Percentiles rank a stretch among this genome's conserved stretches.
phyloP scores from a whole-genome alignment of 1,140 invertebrate species.

The Amyelois transitella region DNA sequence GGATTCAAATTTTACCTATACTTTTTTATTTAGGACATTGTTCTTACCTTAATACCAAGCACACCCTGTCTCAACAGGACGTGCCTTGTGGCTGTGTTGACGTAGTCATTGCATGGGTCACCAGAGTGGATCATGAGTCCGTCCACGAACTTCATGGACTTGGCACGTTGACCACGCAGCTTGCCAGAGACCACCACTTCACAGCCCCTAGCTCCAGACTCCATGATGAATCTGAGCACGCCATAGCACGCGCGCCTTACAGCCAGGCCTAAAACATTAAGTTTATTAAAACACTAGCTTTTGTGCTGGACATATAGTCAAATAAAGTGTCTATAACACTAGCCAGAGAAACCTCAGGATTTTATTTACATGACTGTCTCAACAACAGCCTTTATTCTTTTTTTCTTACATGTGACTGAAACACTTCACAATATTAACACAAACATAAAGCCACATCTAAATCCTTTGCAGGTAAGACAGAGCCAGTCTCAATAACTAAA shows the following conservation, averaged over 20 bases:
- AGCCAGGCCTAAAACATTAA: slow-evolving; percentile 72
- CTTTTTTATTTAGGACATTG: background rate
- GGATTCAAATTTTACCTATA: too few species aligned
- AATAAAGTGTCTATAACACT: too few species aligned
- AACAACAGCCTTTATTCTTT: too few species aligned
- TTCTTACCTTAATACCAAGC: slow-evolving; percentile 85
- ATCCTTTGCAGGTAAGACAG: too few species aligned
- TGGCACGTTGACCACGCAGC: slow-evolving; percentile 98
- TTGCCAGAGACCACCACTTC: slow-evolving; percentile 99
- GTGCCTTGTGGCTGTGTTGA: slow-evolving; percentile 97
- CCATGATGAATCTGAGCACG: slow-evolving; percentile 99
- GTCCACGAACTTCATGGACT: slow-evolving; percentile 99
- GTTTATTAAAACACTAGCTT: too few species aligned
- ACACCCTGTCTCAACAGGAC: slow-evolving; percentile 97
- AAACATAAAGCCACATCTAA: too few species aligned
- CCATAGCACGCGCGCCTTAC: slow-evolving; percentile 97
- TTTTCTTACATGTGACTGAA: too few species aligned
- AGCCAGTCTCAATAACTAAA: too few species aligned
- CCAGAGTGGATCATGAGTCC: slow-evolving; percentile 99
- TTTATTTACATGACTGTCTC: too few species aligned
- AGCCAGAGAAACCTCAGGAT: too few species aligned
- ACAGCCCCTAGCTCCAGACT: slow-evolving; percentile 96
- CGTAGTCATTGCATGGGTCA: slow-evolving; percentile 98
- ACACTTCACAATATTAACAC: too few species aligned
- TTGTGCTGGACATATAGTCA: too few species aligned